Evolutionary conservation across 2,888 invertebrate genomes (phyloP), one percentile per base, ranked within the genome.

Genomic region (Mesorhabditis sp.): DNA sequence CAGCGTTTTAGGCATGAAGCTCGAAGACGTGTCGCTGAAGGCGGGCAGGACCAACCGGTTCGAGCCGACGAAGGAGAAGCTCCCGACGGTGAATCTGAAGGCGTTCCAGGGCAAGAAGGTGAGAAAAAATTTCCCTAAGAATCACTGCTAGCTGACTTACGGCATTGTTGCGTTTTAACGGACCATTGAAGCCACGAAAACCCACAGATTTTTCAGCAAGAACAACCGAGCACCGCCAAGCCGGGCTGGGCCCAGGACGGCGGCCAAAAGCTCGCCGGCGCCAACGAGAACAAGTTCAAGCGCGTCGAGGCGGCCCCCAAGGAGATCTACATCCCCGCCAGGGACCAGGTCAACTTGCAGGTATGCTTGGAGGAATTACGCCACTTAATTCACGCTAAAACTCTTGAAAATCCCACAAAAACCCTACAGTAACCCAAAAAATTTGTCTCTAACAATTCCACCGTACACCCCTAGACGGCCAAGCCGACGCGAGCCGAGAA

Each of bases 341-440:
- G 85, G 50, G 85, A 86, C 68, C 83, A 83, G 66, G 79, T 84
- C 64, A 77, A 80, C 63, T 76, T 84, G 68, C 79, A 80, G 72
- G 74, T 70, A 50, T 50, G 0, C 2, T 50, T n/a, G n/a, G 58
- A 13, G 58, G n/a, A 13, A 50, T 50, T n/a, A n/a, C n/a, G 58
- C 7, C 58, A 50, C 58, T 13, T 0, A 50, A n/a, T 13, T 13
- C 7, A n/a, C 58, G n/a, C 58, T 13, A 50, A 50, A 50, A 50
- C 7, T n/a, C 7, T n/a, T n/a, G 58, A 13, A 50, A 50, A 2
- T 2, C 58, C 58, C 58, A 13, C 7, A 50, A 50, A 50, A 50
- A n/a, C n/a, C 10, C 7, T 50, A 50, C 58, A 1, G 58, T 50
- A 50, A 50, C 58, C 58, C 58, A 2, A n/a, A n/a, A 50, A 13